Percentiles rank a stretch among this genome's conserved stretches.
These are phyloP conservation scores for Trogon melanurus DNA, from an alignment of 2,113 vertebrate species.

Conservation along the genomic window DNA sequence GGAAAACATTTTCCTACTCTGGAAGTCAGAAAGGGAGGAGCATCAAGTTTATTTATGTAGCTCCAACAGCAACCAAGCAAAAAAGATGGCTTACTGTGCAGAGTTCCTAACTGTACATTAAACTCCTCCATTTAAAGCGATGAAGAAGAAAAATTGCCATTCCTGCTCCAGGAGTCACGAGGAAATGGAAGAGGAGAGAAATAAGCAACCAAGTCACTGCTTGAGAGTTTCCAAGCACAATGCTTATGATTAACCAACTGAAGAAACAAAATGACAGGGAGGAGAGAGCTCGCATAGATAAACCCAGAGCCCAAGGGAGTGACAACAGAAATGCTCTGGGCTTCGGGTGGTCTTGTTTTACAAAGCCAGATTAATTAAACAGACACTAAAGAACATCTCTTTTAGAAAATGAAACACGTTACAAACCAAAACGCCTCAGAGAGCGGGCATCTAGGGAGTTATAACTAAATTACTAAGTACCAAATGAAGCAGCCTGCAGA, in stretches of 20 bases:
- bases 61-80: slow-evolving; percentile 29
- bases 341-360: slow-evolving; percentile 49
- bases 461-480: slow-evolving; percentile 56
- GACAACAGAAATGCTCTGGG: not conserved
- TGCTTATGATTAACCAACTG: slow-evolving; percentile 33
- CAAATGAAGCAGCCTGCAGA: slow-evolving; percentile 66
- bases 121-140: not conserved
- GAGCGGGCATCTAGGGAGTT: slow-evolving; percentile 16
- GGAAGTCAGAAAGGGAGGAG: slow-evolving; percentile 43
- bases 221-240: not conserved
- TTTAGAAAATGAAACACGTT: slow-evolving; percentile 31
- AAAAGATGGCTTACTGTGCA: slow-evolving; percentile 17
- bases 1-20: slow-evolving; percentile 30
- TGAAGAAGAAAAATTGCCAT: not conserved
- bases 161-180: not conserved
- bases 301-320: not conserved
- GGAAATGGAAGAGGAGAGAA: not conserved
- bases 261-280: slow-evolving; percentile 16
- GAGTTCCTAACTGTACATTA: not conserved
- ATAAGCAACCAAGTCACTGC: not conserved
- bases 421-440: slow-evolving; percentile 24
- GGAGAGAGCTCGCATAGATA: not conserved
- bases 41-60: slow-evolving; percentile 51
- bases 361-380: slow-evolving; percentile 54
- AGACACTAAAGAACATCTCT: slow-evolving; percentile 30